Conservation (phyloP, 2,888 invertebrate genomes). For the Arctia plantaginis region DNA sequence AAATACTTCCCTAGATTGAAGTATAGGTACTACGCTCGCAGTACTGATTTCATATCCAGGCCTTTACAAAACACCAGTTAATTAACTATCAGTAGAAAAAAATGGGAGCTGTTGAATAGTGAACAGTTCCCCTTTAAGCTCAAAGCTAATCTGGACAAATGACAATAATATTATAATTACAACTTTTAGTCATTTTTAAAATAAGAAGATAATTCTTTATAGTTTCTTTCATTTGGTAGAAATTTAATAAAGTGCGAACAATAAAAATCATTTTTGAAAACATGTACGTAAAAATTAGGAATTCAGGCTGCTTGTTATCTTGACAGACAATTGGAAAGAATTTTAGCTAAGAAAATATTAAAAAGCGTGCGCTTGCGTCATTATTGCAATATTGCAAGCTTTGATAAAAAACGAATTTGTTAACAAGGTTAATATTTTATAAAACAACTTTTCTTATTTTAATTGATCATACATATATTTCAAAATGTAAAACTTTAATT, state of each 20-base stretch:
- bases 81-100: neutral
- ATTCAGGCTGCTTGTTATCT: neutral
- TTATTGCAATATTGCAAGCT: neutral
- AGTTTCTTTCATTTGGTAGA: no score
- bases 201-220: no score
- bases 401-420: neutral
- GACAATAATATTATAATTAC: no score
- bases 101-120: neutral
- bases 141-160: no score
- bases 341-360: neutral
- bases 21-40: slow-evolving; percentile 30
- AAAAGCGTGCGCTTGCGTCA: neutral
- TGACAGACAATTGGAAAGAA: neutral
- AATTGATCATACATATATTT: neutral
- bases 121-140: neutral
- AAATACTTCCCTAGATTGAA: slow-evolving; percentile 23
- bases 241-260: no score
- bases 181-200: no score
- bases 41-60: slow-evolving; percentile 41
- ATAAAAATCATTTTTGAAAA: no score
- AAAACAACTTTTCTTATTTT: neutral
- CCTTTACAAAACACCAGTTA: slow-evolving; percentile 32
- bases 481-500: neutral
- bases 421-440: neutral
- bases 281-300: no score